These are phyloP conservation scores for Deroplatys truncata DNA, from an alignment of 2,888 invertebrate genomes.

Conservation along the genomic window DNA sequence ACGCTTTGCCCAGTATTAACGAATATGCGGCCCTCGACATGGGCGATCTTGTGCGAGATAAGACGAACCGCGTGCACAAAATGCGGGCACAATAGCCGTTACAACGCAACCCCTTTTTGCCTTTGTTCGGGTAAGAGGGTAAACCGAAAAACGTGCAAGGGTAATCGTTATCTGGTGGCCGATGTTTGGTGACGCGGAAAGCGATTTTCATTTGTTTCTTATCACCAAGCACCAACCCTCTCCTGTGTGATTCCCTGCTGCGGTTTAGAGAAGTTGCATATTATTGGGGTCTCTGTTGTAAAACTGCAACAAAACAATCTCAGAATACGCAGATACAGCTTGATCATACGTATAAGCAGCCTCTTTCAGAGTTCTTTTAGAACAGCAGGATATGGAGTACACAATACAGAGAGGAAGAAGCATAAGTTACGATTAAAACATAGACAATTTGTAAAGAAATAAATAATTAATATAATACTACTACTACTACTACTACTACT, in stretches of 20 bases:
- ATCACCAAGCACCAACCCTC: background rate
- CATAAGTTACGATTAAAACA: no score
- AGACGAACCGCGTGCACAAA: background rate
- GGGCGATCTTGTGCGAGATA: background rate
- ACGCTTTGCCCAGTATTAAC: background rate
- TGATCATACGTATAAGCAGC: no score
- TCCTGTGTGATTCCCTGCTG: background rate
- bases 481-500: no score
- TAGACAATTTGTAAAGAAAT: no score
- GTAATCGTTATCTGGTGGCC: background rate
- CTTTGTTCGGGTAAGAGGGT: background rate
- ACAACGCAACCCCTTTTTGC: background rate
- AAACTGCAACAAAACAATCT: background rate
- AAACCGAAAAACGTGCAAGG: background rate
- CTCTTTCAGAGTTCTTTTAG: no score
- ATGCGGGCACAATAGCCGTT: background rate
- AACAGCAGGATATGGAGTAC: no score
- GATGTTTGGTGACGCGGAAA: conserved; percentile 10
- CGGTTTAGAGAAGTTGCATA: background rate
- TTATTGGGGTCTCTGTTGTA: background rate
- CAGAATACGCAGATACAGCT: no score
- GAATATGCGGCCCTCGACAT: background rate
- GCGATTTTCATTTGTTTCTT: background rate
- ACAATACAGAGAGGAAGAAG: no score
- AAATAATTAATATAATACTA: no score